Evolutionary conservation across 1,140 invertebrate species (phyloP).

Genomic region (Thaumatotibia leucotreta): DNA sequence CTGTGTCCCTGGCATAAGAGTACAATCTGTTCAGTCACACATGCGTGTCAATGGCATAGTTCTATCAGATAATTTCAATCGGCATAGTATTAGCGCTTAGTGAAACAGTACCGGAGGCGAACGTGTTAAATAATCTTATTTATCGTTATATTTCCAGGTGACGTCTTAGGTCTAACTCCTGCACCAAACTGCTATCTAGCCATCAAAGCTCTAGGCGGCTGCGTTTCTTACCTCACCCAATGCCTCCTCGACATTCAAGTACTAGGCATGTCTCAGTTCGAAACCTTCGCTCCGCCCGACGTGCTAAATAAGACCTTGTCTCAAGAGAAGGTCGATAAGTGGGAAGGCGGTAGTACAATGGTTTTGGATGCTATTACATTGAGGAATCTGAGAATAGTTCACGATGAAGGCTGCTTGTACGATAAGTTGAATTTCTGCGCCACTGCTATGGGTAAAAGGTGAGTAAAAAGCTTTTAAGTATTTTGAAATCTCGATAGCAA

Average conservation of each 20-base stretch:
- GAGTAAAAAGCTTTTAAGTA: constrained; percentile 20
- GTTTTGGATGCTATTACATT: constrained; percentile 95
- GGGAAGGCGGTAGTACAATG: constrained; percentile 77
- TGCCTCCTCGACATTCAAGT: constrained; percentile 94
- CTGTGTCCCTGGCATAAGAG: no score
- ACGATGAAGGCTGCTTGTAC: constrained; percentile 87
- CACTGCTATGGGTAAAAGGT: constrained; percentile 95
- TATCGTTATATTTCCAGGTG: constrained; percentile 78
- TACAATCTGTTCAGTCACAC: no score
- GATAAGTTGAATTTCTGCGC: constrained; percentile 91
- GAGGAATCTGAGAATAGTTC: constrained; percentile 92
- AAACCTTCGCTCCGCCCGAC: constrained; percentile 89
- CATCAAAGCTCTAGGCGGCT: constrained; percentile 88
- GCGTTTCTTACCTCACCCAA: constrained; percentile 89
- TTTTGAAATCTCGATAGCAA: no score
- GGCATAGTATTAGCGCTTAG: no score
- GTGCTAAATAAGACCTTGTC: constrained; percentile 52
- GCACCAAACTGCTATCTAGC: constrained; percentile 84
- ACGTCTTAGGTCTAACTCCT: constrained; percentile 86
- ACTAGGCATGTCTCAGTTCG: constrained; percentile 90
- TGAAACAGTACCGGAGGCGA: no score
- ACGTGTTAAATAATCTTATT: no score
- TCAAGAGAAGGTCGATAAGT: constrained; percentile 39
- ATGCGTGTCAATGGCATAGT: no score
- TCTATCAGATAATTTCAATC: no score